Percentiles rank a stretch among this genome's conserved stretches.
These are phyloP conservation scores for Laspeyria flexula DNA, from an alignment of 2,888 invertebrate species.

Conservation along the genomic window DNA sequence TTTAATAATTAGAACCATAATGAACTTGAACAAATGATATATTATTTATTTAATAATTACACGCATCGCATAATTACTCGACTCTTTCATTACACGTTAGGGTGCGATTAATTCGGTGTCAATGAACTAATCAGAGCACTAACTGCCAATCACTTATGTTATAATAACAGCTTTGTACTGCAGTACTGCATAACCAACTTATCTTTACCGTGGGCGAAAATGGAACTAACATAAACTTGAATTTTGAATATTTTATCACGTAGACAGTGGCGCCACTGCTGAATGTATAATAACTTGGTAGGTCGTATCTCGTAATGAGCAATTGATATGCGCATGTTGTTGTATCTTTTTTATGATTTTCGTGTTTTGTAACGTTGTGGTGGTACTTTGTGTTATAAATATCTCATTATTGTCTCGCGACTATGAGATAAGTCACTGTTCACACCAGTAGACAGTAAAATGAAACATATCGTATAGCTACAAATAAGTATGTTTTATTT, in stretches of 20 bases:
- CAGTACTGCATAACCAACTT: background rate
- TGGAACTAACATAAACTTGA: background rate
- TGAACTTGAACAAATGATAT: too few species aligned
- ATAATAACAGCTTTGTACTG: slow-evolving; percentile 24
- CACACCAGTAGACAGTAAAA: background rate
- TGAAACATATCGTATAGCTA: background rate
- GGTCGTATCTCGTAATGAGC: background rate
- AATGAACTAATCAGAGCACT: slow-evolving; percentile 67
- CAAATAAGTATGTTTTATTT: too few species aligned
- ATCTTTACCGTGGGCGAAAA: background rate
- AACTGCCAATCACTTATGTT: slow-evolving; percentile 49
- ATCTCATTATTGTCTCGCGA: background rate
- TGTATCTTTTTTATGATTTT: slow-evolving; percentile 11
- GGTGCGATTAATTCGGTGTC: slow-evolving; percentile 53
- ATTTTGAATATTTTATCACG: background rate
- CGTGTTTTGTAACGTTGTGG: slow-evolving; percentile 1
- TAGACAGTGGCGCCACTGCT: background rate
- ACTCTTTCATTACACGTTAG: slow-evolving; percentile 45
- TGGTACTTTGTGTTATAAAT: background rate
- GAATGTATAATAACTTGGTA: background rate
- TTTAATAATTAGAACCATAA: too few species aligned
- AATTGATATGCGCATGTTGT: slow-evolving; percentile 12
- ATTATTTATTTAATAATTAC: too few species aligned
- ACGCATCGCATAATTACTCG: slow-evolving; percentile 30
- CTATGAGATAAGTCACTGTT: background rate